Evolutionary conservation across 2,888 invertebrate species (phyloP).

Genomic region (Isoperla grammatica): DNA sequence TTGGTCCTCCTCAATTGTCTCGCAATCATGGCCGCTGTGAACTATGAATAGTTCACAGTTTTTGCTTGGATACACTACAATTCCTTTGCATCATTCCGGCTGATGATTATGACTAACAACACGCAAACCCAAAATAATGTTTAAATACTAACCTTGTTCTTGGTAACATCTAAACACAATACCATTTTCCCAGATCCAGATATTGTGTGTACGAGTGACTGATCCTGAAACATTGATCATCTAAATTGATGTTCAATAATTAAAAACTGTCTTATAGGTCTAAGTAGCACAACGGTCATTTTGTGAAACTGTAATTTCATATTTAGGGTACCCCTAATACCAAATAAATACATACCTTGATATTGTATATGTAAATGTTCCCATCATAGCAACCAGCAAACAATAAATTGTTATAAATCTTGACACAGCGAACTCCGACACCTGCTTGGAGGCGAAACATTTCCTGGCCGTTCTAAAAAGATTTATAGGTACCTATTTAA

Average conservation of each 20-base stretch:
- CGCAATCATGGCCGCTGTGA: too few species aligned
- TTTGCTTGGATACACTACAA: too few species aligned
- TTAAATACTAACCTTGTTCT: constrained; percentile 59
- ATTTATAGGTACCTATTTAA: too few species aligned
- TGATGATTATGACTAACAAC: too few species aligned
- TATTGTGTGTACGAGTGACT: constrained; percentile 55
- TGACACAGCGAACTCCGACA: constrained; percentile 68
- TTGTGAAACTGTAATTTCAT: too few species aligned
- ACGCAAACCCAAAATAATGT: too few species aligned
- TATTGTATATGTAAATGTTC: constrained; percentile 64
- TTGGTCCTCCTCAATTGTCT: too few species aligned
- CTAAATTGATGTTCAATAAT: constrained; percentile 4
- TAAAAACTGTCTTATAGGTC: too few species aligned
- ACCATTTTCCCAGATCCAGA: constrained; percentile 67
- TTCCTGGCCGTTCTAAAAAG: constrained; percentile 57
- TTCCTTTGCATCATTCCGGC: too few species aligned
- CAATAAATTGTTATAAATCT: constrained; percentile 55
- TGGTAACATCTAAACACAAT: constrained; percentile 60
- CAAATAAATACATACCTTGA: constrained; percentile 42
- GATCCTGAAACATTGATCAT: constrained; percentile 29
- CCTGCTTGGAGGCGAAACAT: constrained; percentile 56
- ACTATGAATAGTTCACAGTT: too few species aligned
- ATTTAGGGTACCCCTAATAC: too few species aligned
- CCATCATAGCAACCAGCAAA: constrained; percentile 75
- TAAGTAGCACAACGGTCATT: too few species aligned